phyloP scores from a whole-genome alignment of 2,113 vertebrate genomes.

The Phalacrocorax carbo region DNA sequence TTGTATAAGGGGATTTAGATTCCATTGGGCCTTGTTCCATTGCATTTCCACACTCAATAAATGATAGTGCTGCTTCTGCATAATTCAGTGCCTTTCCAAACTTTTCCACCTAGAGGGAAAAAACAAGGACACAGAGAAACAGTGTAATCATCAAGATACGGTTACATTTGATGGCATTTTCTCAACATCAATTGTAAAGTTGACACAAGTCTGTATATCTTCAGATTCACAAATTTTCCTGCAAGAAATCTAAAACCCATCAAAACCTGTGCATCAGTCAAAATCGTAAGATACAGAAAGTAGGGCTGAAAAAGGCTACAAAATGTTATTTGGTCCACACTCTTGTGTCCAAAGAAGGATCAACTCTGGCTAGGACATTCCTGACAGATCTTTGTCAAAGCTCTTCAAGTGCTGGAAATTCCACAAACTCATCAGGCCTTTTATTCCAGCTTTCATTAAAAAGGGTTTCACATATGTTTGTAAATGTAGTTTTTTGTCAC shows the following conservation, averaged over 20 bases:
- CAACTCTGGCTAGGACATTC: not conserved
- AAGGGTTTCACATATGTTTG: not conserved
- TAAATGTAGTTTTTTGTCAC: not conserved
- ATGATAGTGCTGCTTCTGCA: constrained; percentile 92
- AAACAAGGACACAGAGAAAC: constrained; percentile 41
- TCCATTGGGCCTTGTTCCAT: constrained; percentile 97
- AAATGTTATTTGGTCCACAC: not conserved
- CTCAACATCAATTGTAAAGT: not conserved
- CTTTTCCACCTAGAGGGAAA: constrained; percentile 87
- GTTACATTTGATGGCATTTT: not conserved
- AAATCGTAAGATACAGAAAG: not conserved
- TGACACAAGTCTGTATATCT: not conserved
- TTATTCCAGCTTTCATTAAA: not conserved
- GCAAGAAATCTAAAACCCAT: not conserved
- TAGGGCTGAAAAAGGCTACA: not conserved
- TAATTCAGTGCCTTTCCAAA: constrained; percentile 97
- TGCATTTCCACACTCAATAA: constrained; percentile 98
- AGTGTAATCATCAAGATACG: not conserved
- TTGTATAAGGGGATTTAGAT: constrained; percentile 95
- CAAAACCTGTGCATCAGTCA: not conserved
- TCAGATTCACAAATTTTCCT: not conserved
- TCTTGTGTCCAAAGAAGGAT: not conserved
- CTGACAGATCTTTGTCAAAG: not conserved
- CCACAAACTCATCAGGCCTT: not conserved
- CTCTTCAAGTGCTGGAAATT: not conserved